Conservation (phyloP, 2,888 invertebrate genomes). For the Glyphotaelius pellucidus region DNA sequence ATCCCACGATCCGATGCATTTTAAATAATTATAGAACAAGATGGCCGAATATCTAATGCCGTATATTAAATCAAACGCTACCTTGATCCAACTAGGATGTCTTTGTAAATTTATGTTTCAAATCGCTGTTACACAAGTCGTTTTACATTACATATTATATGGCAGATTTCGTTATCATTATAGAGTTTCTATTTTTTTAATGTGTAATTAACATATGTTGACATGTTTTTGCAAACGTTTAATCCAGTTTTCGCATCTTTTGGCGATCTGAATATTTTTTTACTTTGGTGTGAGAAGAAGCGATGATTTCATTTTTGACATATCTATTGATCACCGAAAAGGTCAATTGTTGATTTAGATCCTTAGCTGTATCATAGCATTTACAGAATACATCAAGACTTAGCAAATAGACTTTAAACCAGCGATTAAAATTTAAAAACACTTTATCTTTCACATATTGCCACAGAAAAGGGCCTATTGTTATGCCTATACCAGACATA, state of each 20-base stretch:
- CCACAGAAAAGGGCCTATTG: no score
- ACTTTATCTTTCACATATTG: no score
- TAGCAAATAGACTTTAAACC: no score
- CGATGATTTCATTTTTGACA: not conserved
- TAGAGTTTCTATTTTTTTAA: not conserved
- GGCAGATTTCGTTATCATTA: not conserved
- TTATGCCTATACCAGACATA: no score
- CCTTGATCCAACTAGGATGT: slow-evolving; percentile 15
- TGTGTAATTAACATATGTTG: not conserved
- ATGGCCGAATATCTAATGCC: slow-evolving; percentile 14
- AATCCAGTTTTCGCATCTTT: not conserved
- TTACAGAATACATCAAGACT: no score
- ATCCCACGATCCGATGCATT: slow-evolving; percentile 35
- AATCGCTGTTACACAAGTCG: not conserved
- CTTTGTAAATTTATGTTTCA: not conserved
- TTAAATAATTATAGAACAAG: slow-evolving; percentile 38
- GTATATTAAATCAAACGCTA: slow-evolving; percentile 27
- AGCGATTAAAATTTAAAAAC: no score
- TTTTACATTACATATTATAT: not conserved
- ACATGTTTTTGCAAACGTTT: not conserved
- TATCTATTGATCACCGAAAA: not conserved
- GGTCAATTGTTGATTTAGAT: not conserved
- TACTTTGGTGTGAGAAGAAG: not conserved
- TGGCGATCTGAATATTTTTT: not conserved
- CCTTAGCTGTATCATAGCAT: not conserved